Evolutionary conservation across 2,888 invertebrate species (phyloP), one percentile per base, ranked within the genome.

Genomic region (Microctonus hyperodae): DNA sequence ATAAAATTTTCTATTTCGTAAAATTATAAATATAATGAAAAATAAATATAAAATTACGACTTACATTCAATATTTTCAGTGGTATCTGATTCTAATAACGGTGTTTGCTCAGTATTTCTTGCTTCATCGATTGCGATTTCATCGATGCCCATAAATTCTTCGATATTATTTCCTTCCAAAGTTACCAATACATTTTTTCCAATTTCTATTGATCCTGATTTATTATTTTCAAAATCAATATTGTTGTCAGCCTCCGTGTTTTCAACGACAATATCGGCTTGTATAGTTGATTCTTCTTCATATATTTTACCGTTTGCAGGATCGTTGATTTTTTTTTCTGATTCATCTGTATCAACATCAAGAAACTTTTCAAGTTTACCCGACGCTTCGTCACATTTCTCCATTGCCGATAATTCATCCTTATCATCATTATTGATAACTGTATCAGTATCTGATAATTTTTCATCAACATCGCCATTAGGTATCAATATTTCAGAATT

Each of bases 401-500:
- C 28, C 31, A 58, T 35, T 20, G 60, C 51, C 6, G 31, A 37
- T n/a, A 13, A 20, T 51, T 68, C 70, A 0, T 13, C 60, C 7
- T 25, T 22, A n/a, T 23, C 9, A 35, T 67, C 37, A 20, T 67
- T 33, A 22, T 23, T 23, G 13, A n/a, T n/a, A 37, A 6, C 37
- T n/a, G 37, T 4, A 3, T 13, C 37, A 6, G 4, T n/a, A n/a
- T 37, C 37, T 5, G 37, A 37, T 37, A 6, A 37, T n/a, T 37
- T 37, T n/a, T 6, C n/a, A 1, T n/a, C 31, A 3, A 31, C n/a
- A n/a, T 37, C n/a, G 13, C 37, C 37, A 37, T 37, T 37, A n/a
- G 37, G 3, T 4, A 37, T 56, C 37, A 61, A 31, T 6, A 16
- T 22, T 20, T 55, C 55, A 1, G 25, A 23, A 23, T 6, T 28